These are phyloP conservation scores for Ictalurus punctatus DNA, from an alignment of 2,113 vertebrate species.

Conservation along the genomic window DNA sequence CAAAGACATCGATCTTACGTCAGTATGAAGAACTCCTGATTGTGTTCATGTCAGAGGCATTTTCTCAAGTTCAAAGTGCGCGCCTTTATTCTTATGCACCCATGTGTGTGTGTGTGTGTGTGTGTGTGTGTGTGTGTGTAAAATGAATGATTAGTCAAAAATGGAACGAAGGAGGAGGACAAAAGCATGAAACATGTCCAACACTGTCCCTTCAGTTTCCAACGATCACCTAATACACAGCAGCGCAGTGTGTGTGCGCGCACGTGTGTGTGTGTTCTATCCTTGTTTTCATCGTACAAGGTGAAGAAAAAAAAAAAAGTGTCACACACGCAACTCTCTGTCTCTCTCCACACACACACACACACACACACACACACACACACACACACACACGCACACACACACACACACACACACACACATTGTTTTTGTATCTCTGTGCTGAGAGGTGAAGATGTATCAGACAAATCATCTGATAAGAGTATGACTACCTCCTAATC, in stretches of 20 bases:
- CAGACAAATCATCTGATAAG: slow-evolving; percentile 10
- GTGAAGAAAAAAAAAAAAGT: slow-evolving; percentile 34
- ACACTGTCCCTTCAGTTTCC: neutral
- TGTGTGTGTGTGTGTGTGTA: neutral
- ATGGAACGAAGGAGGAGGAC: neutral
- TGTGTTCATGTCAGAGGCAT: neutral
- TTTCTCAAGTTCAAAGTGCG: neutral
- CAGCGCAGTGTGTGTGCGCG: neutral
- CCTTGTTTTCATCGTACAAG: slow-evolving; percentile 43
- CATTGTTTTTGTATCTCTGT: neutral
- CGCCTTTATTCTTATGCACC: neutral
- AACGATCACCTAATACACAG: neutral
- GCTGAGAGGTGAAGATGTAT: neutral
- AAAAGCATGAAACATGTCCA: neutral
- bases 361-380: slow-evolving; percentile 47
- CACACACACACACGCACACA: slow-evolving; percentile 56
- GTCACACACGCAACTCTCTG: slow-evolving; percentile 53
- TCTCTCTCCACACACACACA: slow-evolving; percentile 39
- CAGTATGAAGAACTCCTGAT: slow-evolving; percentile 18
- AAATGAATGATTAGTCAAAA: neutral
- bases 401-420: slow-evolving; percentile 55
- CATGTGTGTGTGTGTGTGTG: neutral
- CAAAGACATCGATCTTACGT: slow-evolving; percentile 29
- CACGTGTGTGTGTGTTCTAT: neutral
- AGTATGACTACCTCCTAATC: neutral